phyloP scores from a whole-genome alignment of 2,113 vertebrate genomes.

The Oceanites oceanicus region DNA sequence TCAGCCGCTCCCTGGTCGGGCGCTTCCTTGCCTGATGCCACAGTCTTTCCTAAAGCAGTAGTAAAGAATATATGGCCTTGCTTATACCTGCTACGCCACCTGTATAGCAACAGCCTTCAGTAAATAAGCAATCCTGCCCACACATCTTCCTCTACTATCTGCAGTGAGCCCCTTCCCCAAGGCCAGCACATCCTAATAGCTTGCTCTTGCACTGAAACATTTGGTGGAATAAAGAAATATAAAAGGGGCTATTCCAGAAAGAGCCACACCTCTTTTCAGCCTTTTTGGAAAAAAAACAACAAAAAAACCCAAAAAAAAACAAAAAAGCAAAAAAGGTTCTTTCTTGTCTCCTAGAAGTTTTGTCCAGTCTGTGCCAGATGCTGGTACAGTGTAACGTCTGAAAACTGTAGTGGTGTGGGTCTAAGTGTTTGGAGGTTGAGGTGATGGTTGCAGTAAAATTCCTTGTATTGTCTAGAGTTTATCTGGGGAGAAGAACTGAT shows the following conservation, averaged over 20 bases:
- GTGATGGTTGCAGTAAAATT: neutral
- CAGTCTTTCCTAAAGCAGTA: neutral
- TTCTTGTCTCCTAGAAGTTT: neutral
- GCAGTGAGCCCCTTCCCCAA: neutral
- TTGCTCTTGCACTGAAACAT: neutral
- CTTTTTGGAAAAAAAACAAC: neutral
- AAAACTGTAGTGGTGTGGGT: neutral
- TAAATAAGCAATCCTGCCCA: neutral
- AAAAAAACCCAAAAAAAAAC: too few relatives aligned
- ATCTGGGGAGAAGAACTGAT: neutral
- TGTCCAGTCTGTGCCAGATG: neutral
- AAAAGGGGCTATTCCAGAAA: neutral
- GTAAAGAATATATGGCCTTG: neutral
- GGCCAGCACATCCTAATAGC: neutral
- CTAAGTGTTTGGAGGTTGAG: neutral
- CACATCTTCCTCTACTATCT: neutral
- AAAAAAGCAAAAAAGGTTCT: accelerated
- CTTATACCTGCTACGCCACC: neutral
- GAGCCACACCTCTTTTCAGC: neutral
- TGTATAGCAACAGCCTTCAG: neutral
- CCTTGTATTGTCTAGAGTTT: neutral
- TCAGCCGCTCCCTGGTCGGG: neutral
- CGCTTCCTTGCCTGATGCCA: neutral
- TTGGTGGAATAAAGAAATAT: neutral
- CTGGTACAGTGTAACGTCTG: neutral